Base-by-base conservation (phyloP, 2,797 vertebrate genomes). In the Pseudomugil tenellus region DNA sequence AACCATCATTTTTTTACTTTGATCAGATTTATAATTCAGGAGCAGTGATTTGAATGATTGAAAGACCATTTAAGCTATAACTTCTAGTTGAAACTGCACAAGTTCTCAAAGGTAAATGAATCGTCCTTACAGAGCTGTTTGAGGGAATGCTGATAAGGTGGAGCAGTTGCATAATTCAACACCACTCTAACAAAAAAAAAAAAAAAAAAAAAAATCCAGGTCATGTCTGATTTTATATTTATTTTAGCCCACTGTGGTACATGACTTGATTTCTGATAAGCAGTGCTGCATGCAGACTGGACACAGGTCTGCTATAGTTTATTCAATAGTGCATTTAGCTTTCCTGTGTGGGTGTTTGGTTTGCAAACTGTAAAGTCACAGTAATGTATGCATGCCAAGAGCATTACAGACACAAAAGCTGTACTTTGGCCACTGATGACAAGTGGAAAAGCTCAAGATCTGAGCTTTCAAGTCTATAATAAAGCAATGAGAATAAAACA, bases 401-500 rank as follows among this genome's bases (percentile, higher is more conserved):
- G 58, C 61, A 63, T 61, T 70, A 49, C 25, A 58, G n/a, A 70
- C 66, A 70, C 34, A 73, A 66, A 51, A 55, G 21, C 57, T 76
- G 39, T 61, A 69, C 61, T 75, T 70, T 81, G 28, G 46, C 72
- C 32, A 37, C 14, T 76, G 10, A 55, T n/a, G 37, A 51, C n/a
- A 41, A 51, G n/a, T 28, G 23, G 31, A 49, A 54, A 70, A 43
- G 6, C 71, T 74, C 28, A 60, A 69, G 12, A 49, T 77, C 39
- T 76, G 70, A 84, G 68, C 72, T 78, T 77, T 31, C 25, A 74
- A 80, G 87, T 77, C 79, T 70, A 80, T 64, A 83, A 81, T 78
- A 86, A 86, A 72, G 21, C 66, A 12, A 41, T 65, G 41, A 68
- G 66, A 60, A 76, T 54, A 19, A 69, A 71, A 68, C 9, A 1